These are phyloP conservation scores for Muscicapa comitata DNA, from an alignment of 2,797 vertebrate genomes.

Conservation along the genomic window DNA sequence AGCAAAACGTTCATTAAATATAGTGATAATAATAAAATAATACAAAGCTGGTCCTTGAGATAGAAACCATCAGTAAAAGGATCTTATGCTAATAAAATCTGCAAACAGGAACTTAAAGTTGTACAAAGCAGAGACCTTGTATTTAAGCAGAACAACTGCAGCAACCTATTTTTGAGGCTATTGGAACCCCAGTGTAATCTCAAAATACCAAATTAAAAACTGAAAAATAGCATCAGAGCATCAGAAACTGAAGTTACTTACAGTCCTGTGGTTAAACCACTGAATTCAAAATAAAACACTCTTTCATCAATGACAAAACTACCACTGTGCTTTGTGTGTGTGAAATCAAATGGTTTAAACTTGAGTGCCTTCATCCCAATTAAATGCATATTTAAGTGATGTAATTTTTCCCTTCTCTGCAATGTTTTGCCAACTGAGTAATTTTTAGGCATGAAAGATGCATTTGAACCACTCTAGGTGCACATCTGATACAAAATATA, in stretches of 20 bases:
- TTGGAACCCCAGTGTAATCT: neutral
- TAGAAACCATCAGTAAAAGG: neutral
- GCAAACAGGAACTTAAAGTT: neutral
- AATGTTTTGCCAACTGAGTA: neutral
- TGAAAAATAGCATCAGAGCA: slow-evolving; percentile 1
- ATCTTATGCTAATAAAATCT: neutral
- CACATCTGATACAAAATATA: neutral
- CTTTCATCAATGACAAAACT: neutral
- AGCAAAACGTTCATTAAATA: slow-evolving; percentile 35
- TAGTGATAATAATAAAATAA: neutral
- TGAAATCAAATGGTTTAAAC: neutral
- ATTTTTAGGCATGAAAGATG: neutral
- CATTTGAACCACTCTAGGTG: slow-evolving; percentile 13
- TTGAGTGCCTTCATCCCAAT: neutral
- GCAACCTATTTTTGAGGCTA: neutral
- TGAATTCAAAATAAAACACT: neutral
- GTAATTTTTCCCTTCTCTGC: neutral
- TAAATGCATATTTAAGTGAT: neutral
- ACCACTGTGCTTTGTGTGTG: neutral
- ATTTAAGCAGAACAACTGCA: slow-evolving; percentile 3
- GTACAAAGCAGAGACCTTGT: neutral
- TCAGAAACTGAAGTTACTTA: neutral
- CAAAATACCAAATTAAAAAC: neutral
- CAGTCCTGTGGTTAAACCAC: neutral
- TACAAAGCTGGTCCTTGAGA: slow-evolving; percentile 30